These are phyloP conservation scores for Micronisus gabar DNA, from an alignment of 2,113 vertebrate species.

Conservation along the genomic window DNA sequence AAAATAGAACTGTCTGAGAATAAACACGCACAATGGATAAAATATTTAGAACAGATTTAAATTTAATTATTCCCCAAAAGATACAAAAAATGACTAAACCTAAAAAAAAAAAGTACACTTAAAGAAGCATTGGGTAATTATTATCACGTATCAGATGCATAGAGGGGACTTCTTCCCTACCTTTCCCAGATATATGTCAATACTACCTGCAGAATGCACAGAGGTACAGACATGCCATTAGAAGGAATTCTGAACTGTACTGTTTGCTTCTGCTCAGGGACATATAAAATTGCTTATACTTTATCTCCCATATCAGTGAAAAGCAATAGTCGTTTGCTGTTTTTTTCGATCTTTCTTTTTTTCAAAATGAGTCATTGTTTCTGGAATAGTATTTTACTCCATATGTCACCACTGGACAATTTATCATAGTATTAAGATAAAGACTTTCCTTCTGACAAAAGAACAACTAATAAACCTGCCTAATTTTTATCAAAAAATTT, in stretches of 20 bases:
- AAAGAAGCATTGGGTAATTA: background rate
- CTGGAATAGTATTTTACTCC: background rate
- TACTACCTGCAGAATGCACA: background rate
- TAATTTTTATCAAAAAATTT: background rate
- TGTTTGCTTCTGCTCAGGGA: background rate
- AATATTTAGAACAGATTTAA: background rate
- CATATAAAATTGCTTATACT: background rate
- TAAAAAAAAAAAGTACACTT: background rate
- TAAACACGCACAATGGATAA: background rate
- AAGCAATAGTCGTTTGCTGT: fast-evolving
- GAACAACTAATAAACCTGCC: background rate
- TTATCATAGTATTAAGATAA: background rate
- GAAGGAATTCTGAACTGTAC: background rate
- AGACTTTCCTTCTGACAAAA: background rate
- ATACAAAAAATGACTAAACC: background rate
- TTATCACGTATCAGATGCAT: background rate
- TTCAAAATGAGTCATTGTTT: background rate
- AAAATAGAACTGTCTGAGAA: background rate
- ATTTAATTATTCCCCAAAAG: background rate
- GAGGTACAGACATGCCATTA: too few species aligned
- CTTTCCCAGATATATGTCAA: background rate
- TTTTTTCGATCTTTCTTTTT: background rate
- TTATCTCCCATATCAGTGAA: background rate
- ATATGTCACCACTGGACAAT: fast-evolving
- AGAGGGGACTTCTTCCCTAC: background rate